Conservation (phyloP, 2,888 invertebrate genomes). For the Sinhomidia bicolor region DNA sequence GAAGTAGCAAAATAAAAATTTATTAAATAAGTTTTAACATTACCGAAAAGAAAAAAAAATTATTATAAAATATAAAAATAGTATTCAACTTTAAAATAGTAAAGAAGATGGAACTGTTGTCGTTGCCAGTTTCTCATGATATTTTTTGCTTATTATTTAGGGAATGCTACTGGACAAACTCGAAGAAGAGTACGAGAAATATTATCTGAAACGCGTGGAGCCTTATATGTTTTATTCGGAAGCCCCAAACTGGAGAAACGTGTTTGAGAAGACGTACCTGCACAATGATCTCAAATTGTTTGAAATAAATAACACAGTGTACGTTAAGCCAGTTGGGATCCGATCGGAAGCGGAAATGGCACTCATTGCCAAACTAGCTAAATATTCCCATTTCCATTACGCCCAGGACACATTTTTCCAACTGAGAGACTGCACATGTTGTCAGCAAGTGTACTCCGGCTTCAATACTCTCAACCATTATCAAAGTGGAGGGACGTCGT, state of each 20-base stretch:
- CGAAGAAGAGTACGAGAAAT: slow-evolving; percentile 76
- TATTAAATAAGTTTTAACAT: no score
- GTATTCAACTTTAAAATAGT: no score
- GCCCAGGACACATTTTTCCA: slow-evolving; percentile 77
- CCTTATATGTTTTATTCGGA: slow-evolving; percentile 76
- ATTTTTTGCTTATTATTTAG: slow-evolving; percentile 57
- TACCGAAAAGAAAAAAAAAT: no score
- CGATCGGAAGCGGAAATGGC: slow-evolving; percentile 77
- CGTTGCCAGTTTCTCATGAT: no score
- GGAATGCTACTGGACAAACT: slow-evolving; percentile 77
- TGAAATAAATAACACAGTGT: slow-evolving; percentile 78
- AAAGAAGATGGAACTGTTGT: no score
- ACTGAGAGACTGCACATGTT: slow-evolving; percentile 76
- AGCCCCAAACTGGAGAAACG: slow-evolving; percentile 75
- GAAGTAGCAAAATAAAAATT: no score
- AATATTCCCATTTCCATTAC: slow-evolving; percentile 78
- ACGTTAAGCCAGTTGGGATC: slow-evolving; percentile 77
- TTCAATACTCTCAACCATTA: slow-evolving; percentile 75
- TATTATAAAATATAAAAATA: no score
- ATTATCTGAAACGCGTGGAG: slow-evolving; percentile 76
- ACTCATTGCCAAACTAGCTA: slow-evolving; percentile 76
- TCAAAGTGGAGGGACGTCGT: slow-evolving; percentile 59
- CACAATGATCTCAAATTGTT: slow-evolving; percentile 78
- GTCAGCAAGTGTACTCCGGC: slow-evolving; percentile 74
- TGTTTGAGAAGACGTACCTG: slow-evolving; percentile 78